phyloP scores from a whole-genome alignment of 2,797 vertebrate species.

The Oreochromis mossambicus region DNA sequence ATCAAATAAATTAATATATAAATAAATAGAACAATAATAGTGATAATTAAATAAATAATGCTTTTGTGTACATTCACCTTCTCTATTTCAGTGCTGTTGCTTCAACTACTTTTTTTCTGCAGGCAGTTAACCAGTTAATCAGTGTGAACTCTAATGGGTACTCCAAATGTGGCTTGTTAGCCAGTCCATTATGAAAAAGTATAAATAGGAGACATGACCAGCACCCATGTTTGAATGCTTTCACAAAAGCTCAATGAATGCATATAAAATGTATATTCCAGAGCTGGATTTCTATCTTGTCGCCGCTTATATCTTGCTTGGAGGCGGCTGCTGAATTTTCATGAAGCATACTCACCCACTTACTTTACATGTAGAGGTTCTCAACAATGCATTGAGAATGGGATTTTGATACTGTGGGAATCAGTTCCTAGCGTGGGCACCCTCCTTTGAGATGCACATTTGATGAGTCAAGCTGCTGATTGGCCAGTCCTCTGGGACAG shows the following conservation, averaged over 20 bases:
- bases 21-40: not conserved
- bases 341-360: not conserved
- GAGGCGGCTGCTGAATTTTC: not conserved
- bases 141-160: not conserved
- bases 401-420: not conserved
- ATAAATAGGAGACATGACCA: not conserved
- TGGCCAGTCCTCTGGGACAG: not conserved
- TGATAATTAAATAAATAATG: not conserved
- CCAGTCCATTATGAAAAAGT: not conserved
- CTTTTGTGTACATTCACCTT: not conserved
- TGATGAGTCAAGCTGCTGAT: not conserved
- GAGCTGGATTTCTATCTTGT: not conserved
- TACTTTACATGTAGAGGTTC: not conserved
- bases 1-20: not conserved
- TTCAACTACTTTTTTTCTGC: not conserved
- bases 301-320: not conserved
- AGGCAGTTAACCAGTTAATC: not conserved
- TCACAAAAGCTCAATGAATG: not conserved
- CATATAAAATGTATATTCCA: not conserved
- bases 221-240: not conserved
- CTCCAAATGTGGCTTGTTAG: not conserved
- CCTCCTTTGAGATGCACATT: not conserved
- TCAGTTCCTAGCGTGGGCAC: not conserved
- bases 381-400: not conserved
- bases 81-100: not conserved